phyloP scores from a whole-genome alignment of 92 coral and sea anemone genomes.

The Parazoanthus atlanticus region DNA sequence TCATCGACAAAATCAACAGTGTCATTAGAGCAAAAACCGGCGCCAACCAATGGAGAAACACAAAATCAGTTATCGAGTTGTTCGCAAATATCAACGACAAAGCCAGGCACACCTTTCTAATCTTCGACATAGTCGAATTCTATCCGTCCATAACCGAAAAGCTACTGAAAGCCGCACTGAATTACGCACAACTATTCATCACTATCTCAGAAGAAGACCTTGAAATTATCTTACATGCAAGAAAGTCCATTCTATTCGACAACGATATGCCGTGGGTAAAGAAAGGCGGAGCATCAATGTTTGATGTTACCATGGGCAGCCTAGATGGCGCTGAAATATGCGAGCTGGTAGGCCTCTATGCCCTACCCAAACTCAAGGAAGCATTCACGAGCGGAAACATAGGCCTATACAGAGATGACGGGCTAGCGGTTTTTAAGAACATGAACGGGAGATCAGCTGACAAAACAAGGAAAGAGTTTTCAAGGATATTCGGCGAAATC shows the following conservation, averaged over 20 bases:
- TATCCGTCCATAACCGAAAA: constrained; percentile 28
- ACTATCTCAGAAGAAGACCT: constrained; percentile 39
- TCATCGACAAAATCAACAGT: constrained; percentile 50
- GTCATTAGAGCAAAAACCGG: constrained; percentile 27
- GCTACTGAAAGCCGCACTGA: constrained; percentile 43
- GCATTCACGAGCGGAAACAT: not conserved
- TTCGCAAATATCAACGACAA: constrained; percentile 47
- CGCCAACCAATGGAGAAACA: constrained; percentile 55
- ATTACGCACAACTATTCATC: constrained; percentile 17
- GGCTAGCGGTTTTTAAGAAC: not conserved
- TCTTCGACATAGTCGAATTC: constrained; percentile 45
- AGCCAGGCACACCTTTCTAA: constrained; percentile 27
- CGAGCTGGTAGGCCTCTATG: constrained; percentile 14
- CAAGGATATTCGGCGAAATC: not conserved
- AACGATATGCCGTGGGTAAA: constrained; percentile 26
- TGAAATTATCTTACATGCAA: constrained; percentile 48
- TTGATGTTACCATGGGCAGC: constrained; percentile 29
- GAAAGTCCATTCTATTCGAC: constrained; percentile 54
- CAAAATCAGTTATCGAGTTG: constrained; percentile 45
- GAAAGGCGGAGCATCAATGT: constrained; percentile 13
- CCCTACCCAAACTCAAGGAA: not conserved
- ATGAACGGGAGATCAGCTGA: constrained; percentile 21
- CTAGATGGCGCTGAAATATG: constrained; percentile 54
- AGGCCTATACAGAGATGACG: not conserved
- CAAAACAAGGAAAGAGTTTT: constrained; percentile 15